A percentile compares a stretch with the other conserved stretches of the same genome.
These are phyloP conservation scores for Cistogaster globosa DNA, from an alignment of 2,888 invertebrate species.

Conservation along the genomic window DNA sequence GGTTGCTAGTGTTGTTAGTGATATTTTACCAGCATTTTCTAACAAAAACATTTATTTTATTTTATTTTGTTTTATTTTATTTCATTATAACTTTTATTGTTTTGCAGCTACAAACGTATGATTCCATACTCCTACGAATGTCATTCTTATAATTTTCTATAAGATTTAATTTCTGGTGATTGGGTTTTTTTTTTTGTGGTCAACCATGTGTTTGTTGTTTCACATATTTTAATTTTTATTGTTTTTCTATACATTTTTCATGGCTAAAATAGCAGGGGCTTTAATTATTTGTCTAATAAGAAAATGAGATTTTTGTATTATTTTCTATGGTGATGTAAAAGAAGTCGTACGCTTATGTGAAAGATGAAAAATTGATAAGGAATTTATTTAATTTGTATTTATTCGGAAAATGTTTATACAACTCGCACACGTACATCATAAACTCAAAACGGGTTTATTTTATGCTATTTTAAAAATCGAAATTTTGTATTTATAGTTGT, in stretches of 20 bases:
- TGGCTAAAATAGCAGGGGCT: constrained; percentile 14
- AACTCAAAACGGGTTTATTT: too few relatives aligned
- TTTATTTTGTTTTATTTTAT: constrained; percentile 31
- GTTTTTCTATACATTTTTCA: constrained; percentile 28
- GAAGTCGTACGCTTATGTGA: constrained; percentile 7
- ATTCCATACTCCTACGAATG: constrained; percentile 1
- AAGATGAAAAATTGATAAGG: constrained; percentile 18
- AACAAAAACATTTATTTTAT: constrained; percentile 25
- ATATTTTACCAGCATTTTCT: constrained; percentile 54
- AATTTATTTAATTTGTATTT: constrained; percentile 10
- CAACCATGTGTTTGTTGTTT: constrained; percentile 26
- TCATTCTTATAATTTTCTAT: constrained; percentile 23
- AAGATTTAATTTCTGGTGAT: constrained; percentile 56
- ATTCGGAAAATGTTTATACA: too few relatives aligned
- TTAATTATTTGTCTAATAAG: constrained; percentile 49
- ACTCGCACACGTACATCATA: too few relatives aligned
- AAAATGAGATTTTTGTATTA: constrained; percentile 22
- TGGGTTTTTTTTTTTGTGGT: constrained; percentile 40
- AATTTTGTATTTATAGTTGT: too few relatives aligned
- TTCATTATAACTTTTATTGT: constrained; percentile 48
- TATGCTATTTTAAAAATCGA: too few relatives aligned
- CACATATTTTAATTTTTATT: constrained; percentile 51
- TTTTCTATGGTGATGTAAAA: constrained; percentile 2
- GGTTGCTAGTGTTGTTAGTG: constrained; percentile 32
- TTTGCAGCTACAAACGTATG: not conserved